phyloP scores from a whole-genome alignment of 1,140 invertebrate species.

The Tetranychus cinnabarinus region DNA sequence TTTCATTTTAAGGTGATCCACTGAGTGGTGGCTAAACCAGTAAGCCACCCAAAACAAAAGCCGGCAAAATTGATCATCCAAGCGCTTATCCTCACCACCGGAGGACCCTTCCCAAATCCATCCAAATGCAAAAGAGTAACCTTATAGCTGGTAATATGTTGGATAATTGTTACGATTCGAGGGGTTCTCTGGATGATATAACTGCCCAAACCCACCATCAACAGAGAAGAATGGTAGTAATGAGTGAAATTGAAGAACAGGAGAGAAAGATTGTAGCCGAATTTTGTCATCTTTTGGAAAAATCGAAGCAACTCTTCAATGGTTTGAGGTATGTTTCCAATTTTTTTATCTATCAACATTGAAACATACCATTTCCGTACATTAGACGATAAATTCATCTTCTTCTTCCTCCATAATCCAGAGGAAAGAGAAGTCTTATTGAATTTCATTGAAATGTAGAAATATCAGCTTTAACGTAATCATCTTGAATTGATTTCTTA shows the following conservation, averaged over 20 bases:
- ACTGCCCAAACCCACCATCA: constrained; percentile 1
- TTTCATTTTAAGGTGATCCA: too few species aligned
- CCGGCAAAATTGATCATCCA: not conserved
- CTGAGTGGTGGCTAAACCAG: too few species aligned
- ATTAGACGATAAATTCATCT: too few species aligned
- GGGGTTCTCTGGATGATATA: constrained; percentile 4
- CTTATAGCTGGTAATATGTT: not conserved
- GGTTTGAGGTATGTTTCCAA: constrained; percentile 44
- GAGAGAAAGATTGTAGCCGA: constrained; percentile 84
- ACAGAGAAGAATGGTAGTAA: constrained; percentile 15
- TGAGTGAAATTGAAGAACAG: constrained; percentile 26
- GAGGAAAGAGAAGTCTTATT: too few species aligned
- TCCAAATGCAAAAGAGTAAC: constrained; percentile 6
- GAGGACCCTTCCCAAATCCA: not conserved
- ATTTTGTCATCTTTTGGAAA: constrained; percentile 85
- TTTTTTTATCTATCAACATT: not conserved
- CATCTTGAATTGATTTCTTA: too few species aligned
- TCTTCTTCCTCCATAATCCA: too few species aligned
- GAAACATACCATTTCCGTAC: too few species aligned
- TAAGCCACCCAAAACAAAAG: not conserved
- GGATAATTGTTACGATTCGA: constrained; percentile 8
- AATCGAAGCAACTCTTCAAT: constrained; percentile 92
- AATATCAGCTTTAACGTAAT: too few species aligned
- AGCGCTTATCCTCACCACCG: not conserved
- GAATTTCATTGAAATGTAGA: too few species aligned